phyloP scores from a whole-genome alignment of 2,113 vertebrate species.

The Galbula dea region DNA sequence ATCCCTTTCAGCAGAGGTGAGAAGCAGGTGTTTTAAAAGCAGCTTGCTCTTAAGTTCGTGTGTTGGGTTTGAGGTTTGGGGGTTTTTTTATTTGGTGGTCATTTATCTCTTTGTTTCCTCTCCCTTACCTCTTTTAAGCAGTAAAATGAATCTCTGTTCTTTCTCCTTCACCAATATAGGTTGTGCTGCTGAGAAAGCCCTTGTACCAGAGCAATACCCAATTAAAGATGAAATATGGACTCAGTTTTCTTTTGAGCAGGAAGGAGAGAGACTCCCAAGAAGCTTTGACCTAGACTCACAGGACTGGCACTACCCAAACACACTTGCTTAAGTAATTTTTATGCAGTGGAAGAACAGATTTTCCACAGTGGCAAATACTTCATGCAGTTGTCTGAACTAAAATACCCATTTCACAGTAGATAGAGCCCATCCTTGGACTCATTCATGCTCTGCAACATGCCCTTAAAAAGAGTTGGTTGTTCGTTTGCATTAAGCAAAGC shows the following conservation, averaged over 20 bases:
- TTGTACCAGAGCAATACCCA: not conserved
- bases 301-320: not conserved
- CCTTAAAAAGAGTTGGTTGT: slow-evolving; percentile 14
- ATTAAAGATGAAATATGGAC: not conserved
- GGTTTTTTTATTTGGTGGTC: not conserved
- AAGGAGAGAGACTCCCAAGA: not conserved
- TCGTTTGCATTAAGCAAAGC: slow-evolving; percentile 40
- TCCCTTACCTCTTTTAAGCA: not conserved
- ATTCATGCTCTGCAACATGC: not conserved
- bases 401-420: not conserved
- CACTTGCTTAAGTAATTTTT: not conserved
- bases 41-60: not conserved
- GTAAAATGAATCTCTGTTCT: not conserved
- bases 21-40: not conserved
- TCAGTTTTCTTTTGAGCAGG: not conserved
- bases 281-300: not conserved
- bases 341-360: not conserved
- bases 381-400: not conserved
- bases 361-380: not conserved
- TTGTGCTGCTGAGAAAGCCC: not conserved
- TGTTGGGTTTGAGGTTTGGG: not conserved
- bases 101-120: not conserved
- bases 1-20: not conserved
- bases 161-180: not conserved
- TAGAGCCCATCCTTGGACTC: not conserved